Conservation (phyloP, 2,888 invertebrate genomes). For the Hypolimnas misippus region DNA sequence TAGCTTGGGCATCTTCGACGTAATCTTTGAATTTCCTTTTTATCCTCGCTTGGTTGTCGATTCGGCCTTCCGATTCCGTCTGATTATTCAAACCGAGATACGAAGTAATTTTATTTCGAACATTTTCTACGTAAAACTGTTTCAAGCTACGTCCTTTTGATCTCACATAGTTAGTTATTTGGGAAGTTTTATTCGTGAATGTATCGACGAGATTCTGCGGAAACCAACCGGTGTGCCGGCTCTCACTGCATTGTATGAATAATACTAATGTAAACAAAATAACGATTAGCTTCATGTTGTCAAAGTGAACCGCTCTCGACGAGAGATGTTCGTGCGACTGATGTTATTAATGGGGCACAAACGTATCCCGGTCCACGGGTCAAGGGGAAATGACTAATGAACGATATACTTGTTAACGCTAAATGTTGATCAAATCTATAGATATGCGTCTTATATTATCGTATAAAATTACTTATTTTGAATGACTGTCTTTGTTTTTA, state of each 20-base stretch:
- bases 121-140: slow-evolving; percentile 63
- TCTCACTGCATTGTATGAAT: slow-evolving; percentile 55
- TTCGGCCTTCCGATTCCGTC: slow-evolving; percentile 21
- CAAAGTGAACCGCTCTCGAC: slow-evolving; percentile 37
- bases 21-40: slow-evolving; percentile 60
- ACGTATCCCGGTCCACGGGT: slow-evolving; percentile 52
- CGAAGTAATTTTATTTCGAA: slow-evolving; percentile 61
- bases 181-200: slow-evolving; percentile 62
- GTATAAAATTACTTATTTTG: neutral
- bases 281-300: slow-evolving; percentile 59
- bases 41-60: slow-evolving; percentile 48
- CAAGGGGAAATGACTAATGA: slow-evolving; percentile 54
- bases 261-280: slow-evolving; percentile 56
- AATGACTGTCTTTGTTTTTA: neutral
- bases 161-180: slow-evolving; percentile 63
- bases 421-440: neutral
- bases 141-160: slow-evolving; percentile 63
- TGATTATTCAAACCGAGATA: slow-evolving; percentile 53
- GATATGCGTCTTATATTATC: neutral
- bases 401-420: neutral
- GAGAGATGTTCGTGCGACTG: slow-evolving; percentile 51
- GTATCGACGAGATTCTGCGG: slow-evolving; percentile 62
- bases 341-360: slow-evolving; percentile 52
- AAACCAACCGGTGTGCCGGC: slow-evolving; percentile 58
- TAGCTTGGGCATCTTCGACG: slow-evolving; percentile 53